These are phyloP conservation scores for Actenoides lindsayi DNA, from an alignment of 2,113 vertebrate species.

Conservation along the genomic window DNA sequence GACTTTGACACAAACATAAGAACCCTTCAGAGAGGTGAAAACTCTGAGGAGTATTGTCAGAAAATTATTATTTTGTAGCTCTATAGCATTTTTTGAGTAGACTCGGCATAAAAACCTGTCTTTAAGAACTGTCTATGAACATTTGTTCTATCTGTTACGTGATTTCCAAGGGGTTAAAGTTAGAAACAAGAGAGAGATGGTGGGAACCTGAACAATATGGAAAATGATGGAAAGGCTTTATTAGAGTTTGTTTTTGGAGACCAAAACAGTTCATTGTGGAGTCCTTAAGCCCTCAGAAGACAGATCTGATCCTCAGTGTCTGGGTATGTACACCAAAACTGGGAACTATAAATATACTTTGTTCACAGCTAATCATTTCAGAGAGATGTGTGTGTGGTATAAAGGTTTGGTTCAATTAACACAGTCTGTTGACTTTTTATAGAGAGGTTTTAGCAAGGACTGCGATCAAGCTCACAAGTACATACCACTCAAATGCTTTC, in stretches of 20 bases:
- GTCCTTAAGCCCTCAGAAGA: neutral
- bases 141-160: neutral
- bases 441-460: neutral
- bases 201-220: neutral
- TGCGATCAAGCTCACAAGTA: conserved; percentile 11
- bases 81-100: neutral
- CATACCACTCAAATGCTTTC: neutral
- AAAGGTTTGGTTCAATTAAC: conserved; percentile 23
- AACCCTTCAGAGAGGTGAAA: neutral
- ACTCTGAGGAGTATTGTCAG: neutral
- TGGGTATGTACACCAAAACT: neutral
- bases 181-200: neutral
- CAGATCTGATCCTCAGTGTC: neutral
- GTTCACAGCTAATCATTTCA: conserved; percentile 18
- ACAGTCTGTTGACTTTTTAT: conserved; percentile 24
- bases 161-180: neutral
- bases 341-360: conserved; percentile 36
- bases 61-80: neutral
- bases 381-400: neutral
- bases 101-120: neutral
- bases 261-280: neutral
- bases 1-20: neutral
- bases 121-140: neutral
- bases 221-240: neutral
- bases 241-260: neutral